phyloP scores from a whole-genome alignment of 2,113 vertebrate genomes.

The Potamarius usumacintae region DNA sequence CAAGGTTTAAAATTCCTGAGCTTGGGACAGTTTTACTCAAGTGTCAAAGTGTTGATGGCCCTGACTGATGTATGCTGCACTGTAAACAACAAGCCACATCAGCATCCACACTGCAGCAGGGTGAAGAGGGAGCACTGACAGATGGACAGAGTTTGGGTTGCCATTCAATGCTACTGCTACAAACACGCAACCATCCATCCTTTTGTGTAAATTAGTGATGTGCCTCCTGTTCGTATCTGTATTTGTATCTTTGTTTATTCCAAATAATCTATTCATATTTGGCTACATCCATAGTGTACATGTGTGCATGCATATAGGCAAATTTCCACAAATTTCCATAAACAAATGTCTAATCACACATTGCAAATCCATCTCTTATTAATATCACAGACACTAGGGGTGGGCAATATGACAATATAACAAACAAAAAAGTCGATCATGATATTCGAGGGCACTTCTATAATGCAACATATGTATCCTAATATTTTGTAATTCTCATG shows the following conservation, averaged over 20 bases:
- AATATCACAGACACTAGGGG: background rate
- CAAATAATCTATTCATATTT: background rate
- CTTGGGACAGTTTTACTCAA: slow-evolving; percentile 2
- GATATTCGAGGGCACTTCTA: background rate
- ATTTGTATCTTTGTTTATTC: background rate
- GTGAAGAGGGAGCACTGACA: slow-evolving; percentile 17
- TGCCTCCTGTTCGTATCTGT: background rate
- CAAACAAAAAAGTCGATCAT: background rate
- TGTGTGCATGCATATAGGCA: background rate
- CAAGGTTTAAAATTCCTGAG: background rate
- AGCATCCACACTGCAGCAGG: slow-evolving; percentile 17
- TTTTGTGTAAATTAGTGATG: background rate
- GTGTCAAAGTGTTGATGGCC: background rate
- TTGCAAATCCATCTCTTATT: background rate
- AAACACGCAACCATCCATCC: background rate
- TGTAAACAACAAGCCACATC: slow-evolving; percentile 8
- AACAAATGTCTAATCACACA: background rate
- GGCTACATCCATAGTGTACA: background rate
- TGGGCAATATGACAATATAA: background rate
- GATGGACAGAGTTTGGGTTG: slow-evolving; percentile 9
- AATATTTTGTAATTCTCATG: background rate
- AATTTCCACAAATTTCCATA: background rate
- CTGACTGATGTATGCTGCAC: background rate
- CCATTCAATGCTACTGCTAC: background rate
- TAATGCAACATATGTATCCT: background rate